Percentiles rank a stretch among this genome's conserved stretches.
Evolutionary conservation across 1,140 invertebrate genomes (phyloP).

Genomic region (Ridgeia piscesae): DNA sequence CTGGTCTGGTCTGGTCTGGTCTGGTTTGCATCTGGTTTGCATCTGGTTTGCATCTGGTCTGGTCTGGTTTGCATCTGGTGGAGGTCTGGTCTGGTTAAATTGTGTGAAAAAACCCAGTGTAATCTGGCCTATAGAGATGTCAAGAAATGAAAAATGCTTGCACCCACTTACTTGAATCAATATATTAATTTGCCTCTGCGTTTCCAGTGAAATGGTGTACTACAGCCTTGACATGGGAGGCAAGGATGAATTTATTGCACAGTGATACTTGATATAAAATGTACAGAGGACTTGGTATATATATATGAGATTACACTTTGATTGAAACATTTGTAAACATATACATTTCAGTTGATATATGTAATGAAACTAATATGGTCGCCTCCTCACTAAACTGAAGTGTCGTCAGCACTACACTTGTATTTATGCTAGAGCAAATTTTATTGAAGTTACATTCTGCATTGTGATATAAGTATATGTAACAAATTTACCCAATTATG

Average conservation of each 20-base stretch:
- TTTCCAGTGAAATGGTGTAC: neutral
- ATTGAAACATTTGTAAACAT: neutral
- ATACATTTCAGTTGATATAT: neutral
- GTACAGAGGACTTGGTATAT: neutral
- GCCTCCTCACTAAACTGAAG: neutral
- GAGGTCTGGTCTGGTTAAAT: too few relatives aligned
- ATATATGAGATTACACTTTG: too few relatives aligned
- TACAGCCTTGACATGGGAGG: neutral
- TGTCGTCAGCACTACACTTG: neutral
- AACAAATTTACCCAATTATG: too few relatives aligned
- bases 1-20: too few relatives aligned
- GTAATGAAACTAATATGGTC: neutral
- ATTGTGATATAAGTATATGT: too few relatives aligned
- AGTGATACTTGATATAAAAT: neutral
- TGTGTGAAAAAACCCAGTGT: too few relatives aligned
- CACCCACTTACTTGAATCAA: neutral
- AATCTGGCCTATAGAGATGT: too few relatives aligned
- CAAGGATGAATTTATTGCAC: neutral
- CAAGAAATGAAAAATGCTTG: too few relatives aligned
- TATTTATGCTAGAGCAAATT: neutral
- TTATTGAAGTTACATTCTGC: neutral
- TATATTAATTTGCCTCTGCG: neutral
- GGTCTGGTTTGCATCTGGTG: too few relatives aligned
- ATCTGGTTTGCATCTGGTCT: too few relatives aligned
- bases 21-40: too few relatives aligned